Conservation (phyloP, 2,797 vertebrate species). For the Allobates femoralis region DNA sequence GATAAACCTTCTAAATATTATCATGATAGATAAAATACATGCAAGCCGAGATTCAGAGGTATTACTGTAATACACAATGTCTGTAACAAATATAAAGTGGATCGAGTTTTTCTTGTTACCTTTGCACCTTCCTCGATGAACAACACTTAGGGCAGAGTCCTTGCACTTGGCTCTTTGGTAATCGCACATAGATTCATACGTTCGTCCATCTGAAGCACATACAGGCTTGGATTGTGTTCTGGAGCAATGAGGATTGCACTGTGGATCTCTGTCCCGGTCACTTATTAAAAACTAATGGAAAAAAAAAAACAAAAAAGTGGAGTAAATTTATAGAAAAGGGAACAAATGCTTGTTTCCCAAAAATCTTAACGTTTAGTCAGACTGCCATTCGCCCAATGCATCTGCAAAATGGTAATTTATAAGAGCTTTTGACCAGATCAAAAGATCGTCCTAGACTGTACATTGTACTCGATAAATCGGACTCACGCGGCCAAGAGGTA, state of each 20-base stretch:
- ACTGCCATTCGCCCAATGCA: too few relatives aligned
- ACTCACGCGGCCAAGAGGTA: too few relatives aligned
- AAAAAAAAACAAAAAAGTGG: slow-evolving; percentile 36
- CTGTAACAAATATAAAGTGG: background rate
- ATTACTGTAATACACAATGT: background rate
- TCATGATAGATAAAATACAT: background rate
- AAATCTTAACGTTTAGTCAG: too few relatives aligned
- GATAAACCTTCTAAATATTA: background rate
- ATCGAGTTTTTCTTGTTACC: slow-evolving; percentile 74
- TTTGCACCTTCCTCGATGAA: slow-evolving; percentile 92
- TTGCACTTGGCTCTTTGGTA: slow-evolving; percentile 95
- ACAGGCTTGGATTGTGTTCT: slow-evolving; percentile 87
- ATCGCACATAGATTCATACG: slow-evolving; percentile 92
- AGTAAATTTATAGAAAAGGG: background rate
- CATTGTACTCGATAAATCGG: too few relatives aligned
- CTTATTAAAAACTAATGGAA: slow-evolving; percentile 92
- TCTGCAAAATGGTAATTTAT: too few relatives aligned
- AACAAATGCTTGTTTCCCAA: too few relatives aligned
- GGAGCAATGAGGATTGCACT: slow-evolving; percentile 88
- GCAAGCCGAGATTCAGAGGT: background rate
- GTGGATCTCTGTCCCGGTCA: slow-evolving; percentile 84
- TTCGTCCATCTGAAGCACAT: slow-evolving; percentile 92
- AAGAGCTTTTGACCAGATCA: too few relatives aligned
- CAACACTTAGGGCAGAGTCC: slow-evolving; percentile 81
- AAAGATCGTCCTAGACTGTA: too few relatives aligned